phyloP scores from a whole-genome alignment of 2,113 vertebrate species.

The Paramisgurnus dabryanus region DNA sequence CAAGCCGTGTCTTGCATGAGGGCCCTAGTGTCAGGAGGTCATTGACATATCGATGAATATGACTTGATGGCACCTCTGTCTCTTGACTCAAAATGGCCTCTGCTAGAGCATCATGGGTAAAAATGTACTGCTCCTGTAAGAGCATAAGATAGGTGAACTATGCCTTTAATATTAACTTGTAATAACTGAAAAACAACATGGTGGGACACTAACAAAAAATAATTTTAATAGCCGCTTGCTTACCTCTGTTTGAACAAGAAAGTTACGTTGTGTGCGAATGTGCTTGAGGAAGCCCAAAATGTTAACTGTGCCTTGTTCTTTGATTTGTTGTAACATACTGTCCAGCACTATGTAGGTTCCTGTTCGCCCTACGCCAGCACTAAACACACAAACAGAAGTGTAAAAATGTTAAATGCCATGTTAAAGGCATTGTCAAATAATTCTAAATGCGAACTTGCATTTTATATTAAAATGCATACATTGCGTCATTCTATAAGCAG shows the following conservation, averaged over 20 bases:
- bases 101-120: constrained; percentile 90
- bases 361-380: constrained; percentile 92
- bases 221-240: constrained; percentile 40
- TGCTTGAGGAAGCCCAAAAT: constrained; percentile 93
- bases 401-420: neutral
- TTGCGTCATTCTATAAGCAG: too few relatives aligned
- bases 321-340: constrained; percentile 94
- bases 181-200: neutral
- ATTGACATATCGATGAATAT: constrained; percentile 88
- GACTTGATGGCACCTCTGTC: constrained; percentile 83
- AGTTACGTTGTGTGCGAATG: constrained; percentile 93
- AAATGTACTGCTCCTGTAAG: constrained; percentile 91
- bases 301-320: constrained; percentile 83
- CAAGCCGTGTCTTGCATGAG: constrained; percentile 83
- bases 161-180: neutral
- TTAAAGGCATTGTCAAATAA: too few relatives aligned
- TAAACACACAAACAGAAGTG: constrained; percentile 60
- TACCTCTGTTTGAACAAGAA: constrained; percentile 97
- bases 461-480: too few relatives aligned
- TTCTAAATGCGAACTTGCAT: too few relatives aligned
- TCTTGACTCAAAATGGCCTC: constrained; percentile 89
- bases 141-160: neutral
- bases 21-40: constrained; percentile 84
- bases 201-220: too few relatives aligned
- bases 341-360: constrained; percentile 95